Conservation (phyloP, 2,113 vertebrate species). For the rabbit (Oryctolagus cuniculus) region mOryCun1.1 NC_091441.1:48440501-48441000, state of each 20-base stretch:
- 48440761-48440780: not conserved
- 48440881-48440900: not conserved
- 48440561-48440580: too few species aligned
- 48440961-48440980: not conserved
- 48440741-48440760: not conserved
- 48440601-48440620: too few species aligned
- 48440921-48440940: not conserved
- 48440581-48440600: too few species aligned
- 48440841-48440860: too few species aligned
- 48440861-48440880: not conserved
- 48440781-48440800: not conserved
- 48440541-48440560: too few species aligned
- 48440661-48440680: not conserved
- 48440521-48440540: too few species aligned
- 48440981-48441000: not conserved
- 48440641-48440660: not conserved
- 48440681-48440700: not conserved
- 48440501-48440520: too few species aligned
- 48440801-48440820: not conserved
- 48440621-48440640: too few species aligned
- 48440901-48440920: not conserved
- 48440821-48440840: not conserved
- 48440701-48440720: not conserved
- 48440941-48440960: not conserved
- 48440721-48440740: not conserved